A percentile compares a stretch with the other conserved stretches of the same genome.
These are phyloP conservation scores for Melierax canorus DNA, from an alignment of 2,113 vertebrate genomes.

Conservation along the genomic window DNA sequence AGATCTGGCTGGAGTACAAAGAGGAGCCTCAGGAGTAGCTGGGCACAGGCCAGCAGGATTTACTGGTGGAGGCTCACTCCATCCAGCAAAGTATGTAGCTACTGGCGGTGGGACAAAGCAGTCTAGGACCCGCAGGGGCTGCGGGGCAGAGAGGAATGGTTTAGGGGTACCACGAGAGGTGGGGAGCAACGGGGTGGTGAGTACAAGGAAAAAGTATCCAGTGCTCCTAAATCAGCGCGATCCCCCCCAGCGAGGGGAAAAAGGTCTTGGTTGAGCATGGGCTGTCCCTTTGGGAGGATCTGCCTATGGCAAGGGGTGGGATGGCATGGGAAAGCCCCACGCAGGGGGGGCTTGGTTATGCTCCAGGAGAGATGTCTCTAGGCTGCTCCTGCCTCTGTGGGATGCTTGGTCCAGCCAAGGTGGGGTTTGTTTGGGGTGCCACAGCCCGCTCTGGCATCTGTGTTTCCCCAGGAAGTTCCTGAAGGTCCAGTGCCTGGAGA, in stretches of 20 bases:
- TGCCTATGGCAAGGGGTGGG: accelerated
- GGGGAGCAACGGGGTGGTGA: not conserved
- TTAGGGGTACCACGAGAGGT: not conserved
- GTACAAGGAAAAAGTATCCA: not conserved
- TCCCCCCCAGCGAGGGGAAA: not conserved
- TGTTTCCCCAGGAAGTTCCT: slow-evolving; percentile 82
- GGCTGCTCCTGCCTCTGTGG: not conserved
- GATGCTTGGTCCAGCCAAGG: not conserved
- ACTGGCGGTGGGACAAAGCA: not conserved
- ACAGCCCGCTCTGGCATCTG: not conserved
- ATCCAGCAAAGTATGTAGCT: slow-evolving; percentile 10
- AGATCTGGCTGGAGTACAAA: slow-evolving; percentile 39
- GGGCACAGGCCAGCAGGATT: slow-evolving; percentile 22
- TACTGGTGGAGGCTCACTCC: not conserved
- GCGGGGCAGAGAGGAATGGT: not conserved
- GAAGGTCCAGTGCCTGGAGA: slow-evolving; percentile 87
- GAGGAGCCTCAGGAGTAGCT: slow-evolving; percentile 1
- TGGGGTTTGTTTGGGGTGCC: not conserved
- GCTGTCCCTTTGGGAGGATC: not conserved
- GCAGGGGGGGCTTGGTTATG: accelerated
- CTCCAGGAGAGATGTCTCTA: not conserved
- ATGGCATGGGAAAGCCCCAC: not conserved
- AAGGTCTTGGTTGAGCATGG: not conserved
- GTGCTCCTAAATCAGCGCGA: not conserved
- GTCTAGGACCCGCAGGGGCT: not conserved